phyloP scores from a whole-genome alignment of 2,888 invertebrate genomes.

The Busseola fusca region DNA sequence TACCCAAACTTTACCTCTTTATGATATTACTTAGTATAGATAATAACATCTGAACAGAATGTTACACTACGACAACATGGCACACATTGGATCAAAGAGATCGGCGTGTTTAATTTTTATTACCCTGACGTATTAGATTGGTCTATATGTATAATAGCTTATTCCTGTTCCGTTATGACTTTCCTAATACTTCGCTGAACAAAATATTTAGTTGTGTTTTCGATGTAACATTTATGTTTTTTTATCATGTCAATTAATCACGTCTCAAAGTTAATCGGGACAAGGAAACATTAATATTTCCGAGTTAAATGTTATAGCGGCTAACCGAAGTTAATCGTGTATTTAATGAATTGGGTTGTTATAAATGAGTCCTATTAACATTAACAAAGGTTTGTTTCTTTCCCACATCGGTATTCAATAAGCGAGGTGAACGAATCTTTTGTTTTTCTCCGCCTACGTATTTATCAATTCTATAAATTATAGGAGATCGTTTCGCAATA shows the following conservation, averaged over 20 bases:
- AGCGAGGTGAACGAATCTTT: constrained; percentile 34
- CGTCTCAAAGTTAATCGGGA: constrained; percentile 33
- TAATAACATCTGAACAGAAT: constrained; percentile 38
- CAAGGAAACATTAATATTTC: constrained; percentile 40
- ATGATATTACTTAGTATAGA: neutral
- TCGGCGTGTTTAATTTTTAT: constrained; percentile 66
- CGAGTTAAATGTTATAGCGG: constrained; percentile 11
- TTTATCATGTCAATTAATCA: constrained; percentile 39
- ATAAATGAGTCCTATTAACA: constrained; percentile 18
- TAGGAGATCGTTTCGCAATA: constrained; percentile 46
- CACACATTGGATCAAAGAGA: constrained; percentile 66
- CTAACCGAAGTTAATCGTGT: neutral
- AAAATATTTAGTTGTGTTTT: constrained; percentile 35
- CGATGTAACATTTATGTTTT: constrained; percentile 24
- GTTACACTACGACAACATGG: constrained; percentile 26
- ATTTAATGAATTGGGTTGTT: constrained; percentile 18
- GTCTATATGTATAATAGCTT: constrained; percentile 65
- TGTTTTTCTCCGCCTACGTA: constrained; percentile 25
- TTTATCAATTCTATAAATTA: constrained; percentile 25
- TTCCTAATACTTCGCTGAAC: constrained; percentile 21
- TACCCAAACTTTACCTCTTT: neutral
- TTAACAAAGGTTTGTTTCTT: constrained; percentile 29
- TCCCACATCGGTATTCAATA: constrained; percentile 28
- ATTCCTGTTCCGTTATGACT: constrained; percentile 58
- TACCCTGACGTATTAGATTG: constrained; percentile 64